Evolutionary conservation across 2,888 invertebrate genomes (phyloP).

Genomic region (Liopterus haemorrhoidalis): DNA sequence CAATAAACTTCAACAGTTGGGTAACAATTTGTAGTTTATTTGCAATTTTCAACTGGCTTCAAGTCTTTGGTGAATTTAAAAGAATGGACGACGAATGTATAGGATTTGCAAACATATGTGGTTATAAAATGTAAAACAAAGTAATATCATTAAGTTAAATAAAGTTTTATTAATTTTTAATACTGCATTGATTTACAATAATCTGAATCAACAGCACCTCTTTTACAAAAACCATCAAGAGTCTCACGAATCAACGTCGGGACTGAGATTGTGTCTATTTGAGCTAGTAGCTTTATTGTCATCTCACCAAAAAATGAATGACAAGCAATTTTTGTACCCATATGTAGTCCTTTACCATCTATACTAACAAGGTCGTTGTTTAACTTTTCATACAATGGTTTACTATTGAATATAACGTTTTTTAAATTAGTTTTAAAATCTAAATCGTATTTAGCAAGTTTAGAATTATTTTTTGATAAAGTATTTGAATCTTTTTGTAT

Average conservation of each 20-base stretch:
- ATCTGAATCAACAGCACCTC: constrained; percentile 35
- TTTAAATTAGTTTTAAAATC: constrained; percentile 10
- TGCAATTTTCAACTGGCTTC: constrained; percentile 41
- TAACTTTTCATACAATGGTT: constrained; percentile 34
- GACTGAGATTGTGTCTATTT: constrained; percentile 29
- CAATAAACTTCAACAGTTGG: constrained; percentile 37
- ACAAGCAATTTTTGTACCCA: constrained; percentile 44
- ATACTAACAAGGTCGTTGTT: constrained; percentile 39
- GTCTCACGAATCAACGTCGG: constrained; percentile 34
- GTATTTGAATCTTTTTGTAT: constrained; percentile 17
- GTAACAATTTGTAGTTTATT: constrained; percentile 38
- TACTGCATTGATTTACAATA: constrained; percentile 33
- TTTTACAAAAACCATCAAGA: constrained; percentile 39
- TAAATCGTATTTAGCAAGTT: constrained; percentile 15
- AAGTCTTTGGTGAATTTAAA: constrained; percentile 37
- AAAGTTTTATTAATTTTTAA: no score
- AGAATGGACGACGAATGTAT: background rate
- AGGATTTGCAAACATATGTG: no score
- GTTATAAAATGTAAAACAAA: no score
- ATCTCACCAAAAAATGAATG: constrained; percentile 46
- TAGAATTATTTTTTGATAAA: constrained; percentile 9
- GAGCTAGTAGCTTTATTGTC: constrained; percentile 36
- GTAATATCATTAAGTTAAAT: no score
- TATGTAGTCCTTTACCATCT: constrained; percentile 43
- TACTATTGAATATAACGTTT: constrained; percentile 3